A percentile compares a stretch with the other conserved stretches of the same genome.
Evolutionary conservation across 2,888 invertebrate species (phyloP).

Genomic region (Abscondita cerata): DNA sequence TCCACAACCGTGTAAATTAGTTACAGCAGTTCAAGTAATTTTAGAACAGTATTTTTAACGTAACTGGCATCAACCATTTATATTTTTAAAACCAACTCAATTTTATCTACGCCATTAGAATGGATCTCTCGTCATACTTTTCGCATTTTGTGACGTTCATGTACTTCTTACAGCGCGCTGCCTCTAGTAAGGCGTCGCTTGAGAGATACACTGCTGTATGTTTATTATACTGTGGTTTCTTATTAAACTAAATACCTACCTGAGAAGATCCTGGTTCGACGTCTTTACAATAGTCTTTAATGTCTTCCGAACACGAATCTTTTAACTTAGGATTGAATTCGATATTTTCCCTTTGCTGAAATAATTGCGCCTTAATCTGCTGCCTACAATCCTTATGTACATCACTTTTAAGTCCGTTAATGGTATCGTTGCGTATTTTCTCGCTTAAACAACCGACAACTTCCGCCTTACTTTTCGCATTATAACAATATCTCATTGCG

Average conservation of each 20-base stretch:
- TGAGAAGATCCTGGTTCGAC: slow-evolving; percentile 71
- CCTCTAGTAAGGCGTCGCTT: too few species aligned
- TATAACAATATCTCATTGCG: slow-evolving; percentile 72
- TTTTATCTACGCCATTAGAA: too few species aligned
- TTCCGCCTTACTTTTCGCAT: slow-evolving; percentile 77
- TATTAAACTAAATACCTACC: slow-evolving; percentile 58
- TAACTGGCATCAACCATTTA: too few species aligned
- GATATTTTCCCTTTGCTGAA: slow-evolving; percentile 90
- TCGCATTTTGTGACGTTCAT: too few species aligned
- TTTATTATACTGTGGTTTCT: too few species aligned
- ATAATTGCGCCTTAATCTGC: slow-evolving; percentile 88
- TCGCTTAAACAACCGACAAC: slow-evolving; percentile 90
- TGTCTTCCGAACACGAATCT: slow-evolving; percentile 81
- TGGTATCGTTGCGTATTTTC: slow-evolving; percentile 87
- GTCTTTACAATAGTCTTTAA: slow-evolving; percentile 73
- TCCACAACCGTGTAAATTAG: too few species aligned
- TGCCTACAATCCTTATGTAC: slow-evolving; percentile 89
- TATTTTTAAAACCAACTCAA: too few species aligned
- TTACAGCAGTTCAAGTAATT: too few species aligned
- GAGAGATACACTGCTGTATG: too few species aligned
- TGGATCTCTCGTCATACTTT: too few species aligned
- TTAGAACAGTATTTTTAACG: too few species aligned
- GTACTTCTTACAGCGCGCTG: too few species aligned
- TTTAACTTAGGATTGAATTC: slow-evolving; percentile 85
- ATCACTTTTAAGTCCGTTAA: slow-evolving; percentile 76